Conservation (phyloP, 2,113 vertebrate genomes). For the Paralichthys olivaceus region DNA sequence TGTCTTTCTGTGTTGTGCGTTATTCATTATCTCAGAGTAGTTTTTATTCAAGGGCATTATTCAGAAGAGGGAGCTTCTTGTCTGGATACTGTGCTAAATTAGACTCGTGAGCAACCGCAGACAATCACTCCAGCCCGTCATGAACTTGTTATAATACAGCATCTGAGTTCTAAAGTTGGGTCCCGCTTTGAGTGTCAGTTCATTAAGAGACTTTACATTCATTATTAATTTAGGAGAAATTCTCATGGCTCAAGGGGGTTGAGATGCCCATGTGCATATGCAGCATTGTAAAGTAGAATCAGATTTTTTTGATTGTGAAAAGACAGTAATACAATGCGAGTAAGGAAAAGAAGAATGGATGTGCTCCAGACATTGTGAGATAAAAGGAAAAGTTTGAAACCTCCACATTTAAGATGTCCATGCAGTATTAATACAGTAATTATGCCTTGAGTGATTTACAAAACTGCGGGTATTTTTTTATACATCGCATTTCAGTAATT, state of each 20-base stretch:
- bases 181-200: conserved; percentile 20
- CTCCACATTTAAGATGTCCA: not conserved
- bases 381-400: not conserved
- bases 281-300: not conserved
- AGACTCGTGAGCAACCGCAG: conserved; percentile 23
- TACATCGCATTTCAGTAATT: no score
- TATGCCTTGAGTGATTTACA: not conserved
- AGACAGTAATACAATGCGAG: not conserved
- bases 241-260: not conserved
- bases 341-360: not conserved
- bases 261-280: not conserved
- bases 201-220: not conserved
- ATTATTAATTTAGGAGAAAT: not conserved
- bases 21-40: conserved; percentile 59
- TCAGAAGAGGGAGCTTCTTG: conserved; percentile 41
- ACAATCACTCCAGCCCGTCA: conserved; percentile 29
- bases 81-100: conserved; percentile 45
- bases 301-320: not conserved
- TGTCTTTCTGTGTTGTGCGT: conserved; percentile 40
- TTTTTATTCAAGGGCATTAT: conserved; percentile 57
- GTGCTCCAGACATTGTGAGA: not conserved
- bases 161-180: conserved; percentile 14
- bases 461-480: no score
- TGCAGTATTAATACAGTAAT: conserved; percentile 30
- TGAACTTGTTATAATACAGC: conserved; percentile 1